Evolutionary conservation across 2,113 vertebrate species (phyloP).

Genomic region (Antidorcas marsupialis): DNA sequence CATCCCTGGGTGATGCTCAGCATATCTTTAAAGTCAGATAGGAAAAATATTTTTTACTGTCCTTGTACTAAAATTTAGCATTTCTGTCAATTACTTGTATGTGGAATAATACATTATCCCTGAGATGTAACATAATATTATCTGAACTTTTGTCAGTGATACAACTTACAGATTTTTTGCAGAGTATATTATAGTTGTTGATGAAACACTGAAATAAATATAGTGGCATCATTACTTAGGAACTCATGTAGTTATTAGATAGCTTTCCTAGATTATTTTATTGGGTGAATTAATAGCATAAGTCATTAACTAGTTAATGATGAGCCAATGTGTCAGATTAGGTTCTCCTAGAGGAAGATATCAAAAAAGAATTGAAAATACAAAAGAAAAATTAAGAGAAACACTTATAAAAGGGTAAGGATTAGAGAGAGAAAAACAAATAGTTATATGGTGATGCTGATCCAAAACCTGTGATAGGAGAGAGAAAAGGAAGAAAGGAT

Average conservation of each 20-base stretch:
- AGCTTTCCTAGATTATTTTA: neutral
- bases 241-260: neutral
- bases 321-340: neutral
- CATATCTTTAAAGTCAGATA: neutral
- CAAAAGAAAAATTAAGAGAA: neutral
- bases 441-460: neutral
- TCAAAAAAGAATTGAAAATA: neutral
- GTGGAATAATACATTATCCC: neutral
- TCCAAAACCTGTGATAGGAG: neutral
- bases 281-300: neutral
- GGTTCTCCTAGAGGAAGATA: neutral
- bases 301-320: neutral
- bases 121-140: neutral
- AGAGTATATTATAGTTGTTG: neutral
- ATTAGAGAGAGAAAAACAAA: neutral
- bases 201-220: neutral
- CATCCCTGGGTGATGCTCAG: rapidly evolving
- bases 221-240: neutral
- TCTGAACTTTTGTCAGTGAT: neutral
- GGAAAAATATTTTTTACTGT: neutral
- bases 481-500: neutral
- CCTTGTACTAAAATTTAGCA: neutral
- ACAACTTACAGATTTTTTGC: neutral
- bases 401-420: neutral
- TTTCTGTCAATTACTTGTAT: neutral